phyloP scores from a whole-genome alignment of 2,888 invertebrate genomes.

The Agonopterix subpropinquella region DNA sequence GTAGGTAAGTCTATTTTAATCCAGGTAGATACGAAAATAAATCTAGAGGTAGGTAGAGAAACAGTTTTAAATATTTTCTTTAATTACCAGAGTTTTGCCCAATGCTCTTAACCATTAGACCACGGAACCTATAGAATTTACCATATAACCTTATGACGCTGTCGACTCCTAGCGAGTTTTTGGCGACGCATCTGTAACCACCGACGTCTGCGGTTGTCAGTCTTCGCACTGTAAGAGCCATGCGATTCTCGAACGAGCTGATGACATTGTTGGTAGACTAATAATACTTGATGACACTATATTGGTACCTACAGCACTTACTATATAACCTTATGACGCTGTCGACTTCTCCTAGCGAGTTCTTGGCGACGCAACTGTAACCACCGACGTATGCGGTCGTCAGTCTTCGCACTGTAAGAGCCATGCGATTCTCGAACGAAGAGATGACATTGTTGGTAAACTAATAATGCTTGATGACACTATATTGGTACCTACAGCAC shows the following conservation, averaged over 20 bases:
- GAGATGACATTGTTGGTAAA: conserved; percentile 80
- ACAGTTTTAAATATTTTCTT: no score
- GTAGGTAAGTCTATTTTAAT: no score
- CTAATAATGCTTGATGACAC: no score
- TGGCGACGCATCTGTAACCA: conserved; percentile 89
- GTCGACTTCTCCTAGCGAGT: conserved; percentile 87
- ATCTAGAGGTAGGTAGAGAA: no score
- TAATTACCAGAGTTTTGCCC: no score
- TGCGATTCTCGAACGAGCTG: conserved; percentile 87
- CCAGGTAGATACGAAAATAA: no score
- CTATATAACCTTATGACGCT: conserved; percentile 91
- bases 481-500: no score
- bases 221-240: conserved; percentile 85
- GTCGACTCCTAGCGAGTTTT: conserved; percentile 91
- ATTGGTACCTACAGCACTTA: conserved; percentile 70
- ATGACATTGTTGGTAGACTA: conserved; percentile 78
- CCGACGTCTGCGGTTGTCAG: conserved; percentile 86
- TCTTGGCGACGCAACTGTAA: conserved; percentile 91
- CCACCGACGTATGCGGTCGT: conserved; percentile 85
- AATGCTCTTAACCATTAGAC: no score
- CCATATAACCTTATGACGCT: conserved; percentile 91
- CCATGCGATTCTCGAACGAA: conserved; percentile 89
- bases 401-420: conserved; percentile 83
- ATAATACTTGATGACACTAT: no score
- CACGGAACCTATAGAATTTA: conserved; percentile 70